Base-by-base conservation (phyloP, 2,113 vertebrate species). In the Peromyscus maniculatus region DNA sequence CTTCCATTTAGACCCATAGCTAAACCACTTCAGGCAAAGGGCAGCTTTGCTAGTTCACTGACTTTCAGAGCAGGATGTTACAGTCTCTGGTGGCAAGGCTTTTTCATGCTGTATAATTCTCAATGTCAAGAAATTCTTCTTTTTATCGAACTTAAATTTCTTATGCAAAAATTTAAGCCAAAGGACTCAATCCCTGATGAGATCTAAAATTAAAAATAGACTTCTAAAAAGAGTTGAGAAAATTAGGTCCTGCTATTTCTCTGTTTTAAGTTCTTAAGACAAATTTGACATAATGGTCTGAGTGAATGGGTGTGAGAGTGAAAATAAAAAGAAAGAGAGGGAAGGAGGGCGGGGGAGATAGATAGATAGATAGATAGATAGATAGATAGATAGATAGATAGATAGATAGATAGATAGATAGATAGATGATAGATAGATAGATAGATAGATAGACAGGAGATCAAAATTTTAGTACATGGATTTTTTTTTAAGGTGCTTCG, bases 1-100 rank as follows among this genome's bases (percentile, higher is more conserved):
- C 94, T 96, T 97, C 94, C 95, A 98, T 96, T 97, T 97, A 96
- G 79, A 97, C 49, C 79, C 64, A 67, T 91, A 69, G 67, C 93
- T 93, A 97, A 96, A 90, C 89, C 93, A 96, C 75, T 80, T 28
- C 89, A 97, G 91, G 92, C 96, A 98, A 97, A 98, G 96, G 96
- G 96, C 89, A 97, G 62, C 22, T 97, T 64, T 21, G 49, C 75
- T 95, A 80, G 92, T 96, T 97, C 96, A 97, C 31, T 87, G 87
- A 22, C 89, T 94, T 94, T 95, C 75, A 80, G 72, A 90, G 91
- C 67, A 87, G 94, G 87, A 94, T 16, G 7, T 26, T 97, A 43
- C 66, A 59, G 67, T 95, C 74, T 95, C 97, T 78, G 33, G 87
- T 67, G 91, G 88, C 75, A 74, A 94, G 89, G 5, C 91, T 36